A percentile compares a stretch with the other conserved stretches of the same genome.
phyloP scores from a whole-genome alignment of 2,888 invertebrate genomes.

The Drosophila pegasa region DNA sequence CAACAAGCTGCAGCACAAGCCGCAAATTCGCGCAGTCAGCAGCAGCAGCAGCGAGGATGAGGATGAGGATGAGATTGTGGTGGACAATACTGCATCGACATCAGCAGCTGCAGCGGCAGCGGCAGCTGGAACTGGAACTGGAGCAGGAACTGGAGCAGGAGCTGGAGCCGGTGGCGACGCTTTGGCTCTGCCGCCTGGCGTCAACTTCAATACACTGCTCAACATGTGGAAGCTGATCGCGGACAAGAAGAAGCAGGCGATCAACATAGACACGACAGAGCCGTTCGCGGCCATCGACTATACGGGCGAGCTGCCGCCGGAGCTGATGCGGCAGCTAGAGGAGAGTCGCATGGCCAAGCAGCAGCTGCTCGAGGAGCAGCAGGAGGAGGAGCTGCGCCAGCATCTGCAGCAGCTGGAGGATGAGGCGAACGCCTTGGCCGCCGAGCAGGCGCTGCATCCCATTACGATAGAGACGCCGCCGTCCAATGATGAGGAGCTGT shows the following conservation, averaged over 20 bases:
- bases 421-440: slow-evolving; percentile 28
- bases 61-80: slow-evolving; percentile 58
- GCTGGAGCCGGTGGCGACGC: background rate
- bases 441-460: slow-evolving; percentile 24
- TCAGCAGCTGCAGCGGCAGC: background rate
- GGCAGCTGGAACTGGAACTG: background rate
- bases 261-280: slow-evolving; percentile 38
- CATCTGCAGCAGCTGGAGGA: slow-evolving; percentile 41
- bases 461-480: slow-evolving; percentile 32
- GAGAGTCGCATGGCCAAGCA: slow-evolving; percentile 38
- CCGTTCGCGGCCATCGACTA: slow-evolving; percentile 64
- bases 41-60: slow-evolving; percentile 82
- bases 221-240: slow-evolving; percentile 81
- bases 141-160: background rate
- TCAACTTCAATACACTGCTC: slow-evolving; percentile 67
- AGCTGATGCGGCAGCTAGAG: slow-evolving; percentile 63
- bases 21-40: slow-evolving; percentile 79
- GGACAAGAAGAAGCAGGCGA: slow-evolving; percentile 72
- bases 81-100: background rate
- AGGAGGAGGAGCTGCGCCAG: slow-evolving; percentile 42
- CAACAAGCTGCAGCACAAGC: slow-evolving; percentile 44
- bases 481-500: slow-evolving; percentile 32
- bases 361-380: slow-evolving; percentile 32
- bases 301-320: slow-evolving; percentile 63
- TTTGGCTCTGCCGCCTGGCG: slow-evolving; percentile 14